Conservation (phyloP, 2,113 vertebrate species). For the Podocnemis expansa region DNA sequence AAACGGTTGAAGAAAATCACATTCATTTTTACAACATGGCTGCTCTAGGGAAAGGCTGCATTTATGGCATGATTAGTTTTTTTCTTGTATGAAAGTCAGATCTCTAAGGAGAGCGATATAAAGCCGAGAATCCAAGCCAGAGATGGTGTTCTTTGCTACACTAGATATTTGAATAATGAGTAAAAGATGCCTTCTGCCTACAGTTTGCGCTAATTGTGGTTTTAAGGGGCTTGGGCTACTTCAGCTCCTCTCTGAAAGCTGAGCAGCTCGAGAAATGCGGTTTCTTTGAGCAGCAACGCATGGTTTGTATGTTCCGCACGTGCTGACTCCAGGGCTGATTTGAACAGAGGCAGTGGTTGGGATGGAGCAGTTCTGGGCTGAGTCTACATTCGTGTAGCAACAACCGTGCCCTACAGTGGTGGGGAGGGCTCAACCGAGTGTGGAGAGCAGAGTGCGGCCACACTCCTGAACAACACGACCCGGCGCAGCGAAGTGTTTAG, state of each 20-base stretch:
- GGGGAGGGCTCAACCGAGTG: background rate
- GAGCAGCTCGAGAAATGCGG: background rate
- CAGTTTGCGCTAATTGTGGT: background rate
- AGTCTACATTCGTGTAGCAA: too few relatives aligned
- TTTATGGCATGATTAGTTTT: background rate
- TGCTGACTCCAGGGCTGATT: background rate
- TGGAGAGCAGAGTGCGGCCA: background rate
- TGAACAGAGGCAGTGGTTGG: background rate
- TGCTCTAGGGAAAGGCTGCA: background rate
- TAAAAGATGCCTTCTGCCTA: background rate
- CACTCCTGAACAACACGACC: background rate
- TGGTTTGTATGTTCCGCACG: background rate
- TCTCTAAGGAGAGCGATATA: accelerated
- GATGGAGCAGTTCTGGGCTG: too few relatives aligned
- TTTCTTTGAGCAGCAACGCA: background rate
- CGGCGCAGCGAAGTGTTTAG: background rate
- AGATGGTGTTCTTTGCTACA: background rate
- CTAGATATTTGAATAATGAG: background rate
- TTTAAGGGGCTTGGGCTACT: background rate
- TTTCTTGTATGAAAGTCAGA: background rate
- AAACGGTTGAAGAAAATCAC: background rate
- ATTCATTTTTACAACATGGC: background rate
- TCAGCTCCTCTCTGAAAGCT: too few relatives aligned
- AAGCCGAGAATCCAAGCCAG: too few relatives aligned
- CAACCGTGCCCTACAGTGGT: too few relatives aligned